Base-by-base conservation (phyloP, 2,113 vertebrate species). In the Microcebus ravelobensis region DNA sequence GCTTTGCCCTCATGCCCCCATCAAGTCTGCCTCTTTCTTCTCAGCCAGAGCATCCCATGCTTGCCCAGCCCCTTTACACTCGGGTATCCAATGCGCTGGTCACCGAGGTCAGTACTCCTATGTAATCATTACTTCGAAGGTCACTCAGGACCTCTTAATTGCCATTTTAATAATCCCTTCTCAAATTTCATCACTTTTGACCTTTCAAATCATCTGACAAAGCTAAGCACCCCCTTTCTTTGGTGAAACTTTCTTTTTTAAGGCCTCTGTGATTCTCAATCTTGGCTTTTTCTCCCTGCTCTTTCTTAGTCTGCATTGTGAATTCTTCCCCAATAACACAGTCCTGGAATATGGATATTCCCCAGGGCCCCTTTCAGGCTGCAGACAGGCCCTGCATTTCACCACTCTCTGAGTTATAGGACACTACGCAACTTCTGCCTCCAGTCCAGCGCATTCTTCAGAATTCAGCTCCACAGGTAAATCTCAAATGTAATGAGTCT, bases 181-280 rank as follows among this genome's bases (percentile, higher is more conserved):
- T 45, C 18, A 71, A 57, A 80, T 77, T 55, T 96, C 71, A 90
- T 93, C 57, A 94, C 57, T 82, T 77, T 29, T 94, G 94, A 95
- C 87, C 89, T 95, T 96, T 86, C 31, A 59, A 84, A 79, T 39
- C 79, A 87, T 91, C n/a, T 91, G 74, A 93, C 57, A 89, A 87
- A 91, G 83, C 76, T 90, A 92, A 91, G 91, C 21, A 86, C 39
- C 34, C 15, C 18, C 11, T 55, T 70, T 91, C 71, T 18, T 65
- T 68, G 45, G n/a, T 2, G 5, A 83, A 95, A 42, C 63, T 74
- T 81, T 83, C 67, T 79, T 71, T 59, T 68, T 63, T 71, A 20
- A 87, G 85, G 82, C 45, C 48, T 95, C 76, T 61, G 8, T 52
- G 48, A 68, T 77, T 82, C 21, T 71, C 73, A 85, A 21, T 25